Evolutionary conservation across 2,113 vertebrate species (phyloP), one percentile per base, ranked within the genome.

Genomic region (Myrmecophaga tridactyla): DNA sequence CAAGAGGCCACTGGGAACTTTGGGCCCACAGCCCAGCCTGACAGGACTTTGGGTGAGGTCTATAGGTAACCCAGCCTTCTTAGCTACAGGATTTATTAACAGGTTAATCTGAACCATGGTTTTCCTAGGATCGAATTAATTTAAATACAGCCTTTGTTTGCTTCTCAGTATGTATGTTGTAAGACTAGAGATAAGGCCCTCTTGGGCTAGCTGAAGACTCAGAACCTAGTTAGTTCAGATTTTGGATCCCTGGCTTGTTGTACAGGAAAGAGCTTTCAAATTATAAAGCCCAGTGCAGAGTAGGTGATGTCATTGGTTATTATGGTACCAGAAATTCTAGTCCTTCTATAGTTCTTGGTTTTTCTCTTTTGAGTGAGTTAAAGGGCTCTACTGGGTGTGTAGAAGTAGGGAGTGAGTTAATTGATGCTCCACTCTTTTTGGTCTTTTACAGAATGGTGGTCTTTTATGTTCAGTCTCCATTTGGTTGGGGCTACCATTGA

Each of bases 51-150:
- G 58, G 12, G 51, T 86, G 63, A 51, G 20, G 93, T 93, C 70
- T 63, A 0, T 82, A 92, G 75, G 69, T 80, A 6, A 87, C 25
- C 53, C 21, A 90, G 29, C 48, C 62, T 85, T 70, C 73, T 86
- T 72, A 73, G 34, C 23, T 53, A 13, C 51, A 81, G 2, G 62
- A 95, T 80, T 91, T 90, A 78, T 70, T 46, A 13, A 78, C 43
- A 90, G 9, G 11, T 85, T 85, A 48, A 63, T 31, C 27, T 76
- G 31, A 34, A 39, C 67, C 23, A 1, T 85, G n/a, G 10, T 86
- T 95, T 96, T 76, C 67, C 60, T 41, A 82, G 18, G 36, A 90
- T 8, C 34, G 89, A 27, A 14, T 73, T 87, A 92, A 86, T 63
- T 89, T 94, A 73, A 78, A 77, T 27, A 80, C 1, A 82, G 13